Conservation (phyloP, 2,113 vertebrate species). For the Tachuris rubrigastra region DNA sequence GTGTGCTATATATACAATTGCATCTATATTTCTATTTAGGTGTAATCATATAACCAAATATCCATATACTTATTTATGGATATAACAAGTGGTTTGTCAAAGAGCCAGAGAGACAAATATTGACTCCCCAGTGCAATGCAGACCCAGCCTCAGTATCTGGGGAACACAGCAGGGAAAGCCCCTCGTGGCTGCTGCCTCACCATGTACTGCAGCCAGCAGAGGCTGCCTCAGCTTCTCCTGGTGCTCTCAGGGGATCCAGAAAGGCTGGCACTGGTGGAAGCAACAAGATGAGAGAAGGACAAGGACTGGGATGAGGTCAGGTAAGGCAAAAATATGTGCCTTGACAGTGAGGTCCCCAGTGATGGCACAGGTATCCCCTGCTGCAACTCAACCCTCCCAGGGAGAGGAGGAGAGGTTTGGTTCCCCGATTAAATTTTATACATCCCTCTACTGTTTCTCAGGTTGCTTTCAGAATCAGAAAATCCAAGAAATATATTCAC, state of each 20-base stretch:
- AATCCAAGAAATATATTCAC: conserved; percentile 93
- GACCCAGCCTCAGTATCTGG: background rate
- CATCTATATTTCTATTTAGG: background rate
- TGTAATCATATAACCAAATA: background rate
- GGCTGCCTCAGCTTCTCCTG: background rate
- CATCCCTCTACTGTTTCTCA: conserved; percentile 74
- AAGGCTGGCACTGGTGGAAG: background rate
- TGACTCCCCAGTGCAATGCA: background rate
- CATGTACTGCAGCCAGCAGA: background rate
- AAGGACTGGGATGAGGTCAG: fast-evolving
- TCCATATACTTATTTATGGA: background rate
- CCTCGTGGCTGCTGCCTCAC: background rate
- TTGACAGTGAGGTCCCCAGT: background rate
- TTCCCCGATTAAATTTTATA: conserved; percentile 60
- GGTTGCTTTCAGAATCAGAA: conserved; percentile 80
- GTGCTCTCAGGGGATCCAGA: fast-evolving
- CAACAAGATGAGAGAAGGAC: background rate
- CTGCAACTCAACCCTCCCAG: background rate
- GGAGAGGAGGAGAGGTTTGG: background rate
- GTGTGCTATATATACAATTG: background rate
- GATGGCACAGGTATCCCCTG: background rate
- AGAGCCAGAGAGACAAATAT: background rate
- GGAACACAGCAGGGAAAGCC: background rate
- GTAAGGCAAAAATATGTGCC: background rate
- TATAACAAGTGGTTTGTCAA: background rate